Evolutionary conservation across 2,113 vertebrate genomes (phyloP).

Genomic region (Nicator chloris): DNA sequence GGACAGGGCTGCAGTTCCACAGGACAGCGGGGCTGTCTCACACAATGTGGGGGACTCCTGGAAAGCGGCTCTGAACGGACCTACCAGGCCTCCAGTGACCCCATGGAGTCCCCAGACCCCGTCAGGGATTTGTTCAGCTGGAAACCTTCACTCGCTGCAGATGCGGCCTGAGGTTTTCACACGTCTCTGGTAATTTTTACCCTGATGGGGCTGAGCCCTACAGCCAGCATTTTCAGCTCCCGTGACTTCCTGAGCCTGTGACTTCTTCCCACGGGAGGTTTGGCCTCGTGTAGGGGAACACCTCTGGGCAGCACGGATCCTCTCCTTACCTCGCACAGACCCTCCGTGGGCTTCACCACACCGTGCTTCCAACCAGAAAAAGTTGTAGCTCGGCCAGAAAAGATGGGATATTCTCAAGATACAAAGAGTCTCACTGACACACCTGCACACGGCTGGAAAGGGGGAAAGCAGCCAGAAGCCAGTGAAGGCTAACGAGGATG

Average conservation of each 20-base stretch:
- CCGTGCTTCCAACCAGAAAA: neutral
- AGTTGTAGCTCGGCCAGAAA: neutral
- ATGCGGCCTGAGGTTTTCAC: neutral
- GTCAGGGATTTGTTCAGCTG: neutral
- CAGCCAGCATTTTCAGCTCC: neutral
- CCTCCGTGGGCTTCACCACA: accelerated
- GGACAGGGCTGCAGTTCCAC: neutral
- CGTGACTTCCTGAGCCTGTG: neutral
- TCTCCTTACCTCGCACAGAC: neutral
- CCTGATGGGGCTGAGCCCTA: neutral
- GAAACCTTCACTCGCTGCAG: neutral
- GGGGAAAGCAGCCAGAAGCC: neutral
- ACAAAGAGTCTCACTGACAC: neutral
- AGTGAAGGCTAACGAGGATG: neutral
- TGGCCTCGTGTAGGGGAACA: accelerated
- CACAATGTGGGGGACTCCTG: neutral
- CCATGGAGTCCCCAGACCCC: neutral
- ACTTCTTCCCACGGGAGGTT: neutral
- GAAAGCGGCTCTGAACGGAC: neutral
- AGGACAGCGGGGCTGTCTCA: accelerated
- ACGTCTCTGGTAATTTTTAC: neutral
- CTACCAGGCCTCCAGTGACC: neutral
- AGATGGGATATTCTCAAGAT: neutral
- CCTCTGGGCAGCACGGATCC: neutral
- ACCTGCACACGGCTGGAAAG: neutral